Percentiles rank a stretch among this genome's conserved stretches.
phyloP scores from a whole-genome alignment of 2,113 vertebrate genomes.

The Equus przewalskii region DNA sequence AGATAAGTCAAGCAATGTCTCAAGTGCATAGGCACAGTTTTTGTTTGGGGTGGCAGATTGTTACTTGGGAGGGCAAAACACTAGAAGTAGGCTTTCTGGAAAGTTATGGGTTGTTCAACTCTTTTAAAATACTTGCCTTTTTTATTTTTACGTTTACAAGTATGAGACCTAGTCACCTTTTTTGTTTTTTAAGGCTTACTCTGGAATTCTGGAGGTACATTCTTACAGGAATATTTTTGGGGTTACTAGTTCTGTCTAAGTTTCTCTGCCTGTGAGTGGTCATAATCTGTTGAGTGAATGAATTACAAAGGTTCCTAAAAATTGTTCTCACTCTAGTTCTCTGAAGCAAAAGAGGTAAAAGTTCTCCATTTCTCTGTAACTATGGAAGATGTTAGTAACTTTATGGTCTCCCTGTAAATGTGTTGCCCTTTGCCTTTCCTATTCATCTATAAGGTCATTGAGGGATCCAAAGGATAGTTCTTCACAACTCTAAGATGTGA shows the following conservation, averaged over 20 bases:
- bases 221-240: neutral
- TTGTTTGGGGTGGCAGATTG: neutral
- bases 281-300: slow-evolving; percentile 6
- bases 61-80: neutral
- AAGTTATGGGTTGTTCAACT: neutral
- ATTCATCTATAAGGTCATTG: slow-evolving; percentile 8
- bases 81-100: slow-evolving; percentile 28
- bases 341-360: neutral
- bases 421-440: neutral
- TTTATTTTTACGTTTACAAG: neutral
- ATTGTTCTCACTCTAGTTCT: neutral
- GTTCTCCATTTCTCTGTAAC: neutral
- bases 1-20: neutral
- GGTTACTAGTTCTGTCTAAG: neutral
- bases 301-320: slow-evolving; percentile 52
- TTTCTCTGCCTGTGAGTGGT: neutral
- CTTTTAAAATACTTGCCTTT: neutral
- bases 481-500: slow-evolving; percentile 51
- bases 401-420: neutral
- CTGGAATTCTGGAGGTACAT: slow-evolving; percentile 14
- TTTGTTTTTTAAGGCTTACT: neutral
- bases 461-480: slow-evolving; percentile 31
- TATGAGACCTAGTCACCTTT: neutral
- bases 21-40: neutral
- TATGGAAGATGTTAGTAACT: neutral